These are phyloP conservation scores for Harpalus rufipes DNA, from an alignment of 2,888 invertebrate species.

Conservation along the genomic window DNA sequence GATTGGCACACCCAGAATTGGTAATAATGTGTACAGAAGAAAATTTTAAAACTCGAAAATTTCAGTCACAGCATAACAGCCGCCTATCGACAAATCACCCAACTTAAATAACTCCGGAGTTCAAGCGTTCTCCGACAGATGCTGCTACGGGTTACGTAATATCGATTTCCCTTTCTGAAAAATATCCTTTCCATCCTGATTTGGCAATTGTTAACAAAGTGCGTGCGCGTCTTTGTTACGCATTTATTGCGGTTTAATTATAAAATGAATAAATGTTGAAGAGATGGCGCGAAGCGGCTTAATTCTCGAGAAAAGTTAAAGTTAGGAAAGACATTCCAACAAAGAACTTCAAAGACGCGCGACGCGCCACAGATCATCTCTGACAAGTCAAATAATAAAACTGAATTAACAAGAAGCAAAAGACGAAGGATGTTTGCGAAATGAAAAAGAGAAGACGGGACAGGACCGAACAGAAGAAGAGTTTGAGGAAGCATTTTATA, in stretches of 20 bases:
- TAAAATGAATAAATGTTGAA: constrained; percentile 55
- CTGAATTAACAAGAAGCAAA: constrained; percentile 61
- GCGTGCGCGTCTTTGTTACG: constrained; percentile 15
- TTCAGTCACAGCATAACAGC: background rate
- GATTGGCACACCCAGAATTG: too few relatives aligned
- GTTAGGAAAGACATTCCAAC: constrained; percentile 59
- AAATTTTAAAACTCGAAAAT: background rate
- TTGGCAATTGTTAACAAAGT: constrained; percentile 1
- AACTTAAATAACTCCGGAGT: constrained; percentile 46
- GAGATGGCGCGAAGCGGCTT: constrained; percentile 30
- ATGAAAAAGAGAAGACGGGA: constrained; percentile 18
- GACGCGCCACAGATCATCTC: constrained; percentile 62
- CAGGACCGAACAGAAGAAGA: constrained; percentile 30
- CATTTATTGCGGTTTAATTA: constrained; percentile 36
- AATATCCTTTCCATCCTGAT: constrained; percentile 12
- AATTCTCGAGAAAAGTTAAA: constrained; percentile 40
- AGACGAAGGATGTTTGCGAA: constrained; percentile 37
- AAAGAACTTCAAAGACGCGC: constrained; percentile 62
- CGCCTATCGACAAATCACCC: constrained; percentile 35
- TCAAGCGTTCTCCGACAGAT: constrained; percentile 42
- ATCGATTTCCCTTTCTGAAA: constrained; percentile 52
- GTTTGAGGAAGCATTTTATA: too few relatives aligned
- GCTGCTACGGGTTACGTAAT: constrained; percentile 45
- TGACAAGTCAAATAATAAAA: constrained; percentile 64
- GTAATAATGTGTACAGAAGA: background rate